Evolutionary conservation across 2,113 vertebrate genomes (phyloP).

Genomic region (Bostrychus sinensis): DNA sequence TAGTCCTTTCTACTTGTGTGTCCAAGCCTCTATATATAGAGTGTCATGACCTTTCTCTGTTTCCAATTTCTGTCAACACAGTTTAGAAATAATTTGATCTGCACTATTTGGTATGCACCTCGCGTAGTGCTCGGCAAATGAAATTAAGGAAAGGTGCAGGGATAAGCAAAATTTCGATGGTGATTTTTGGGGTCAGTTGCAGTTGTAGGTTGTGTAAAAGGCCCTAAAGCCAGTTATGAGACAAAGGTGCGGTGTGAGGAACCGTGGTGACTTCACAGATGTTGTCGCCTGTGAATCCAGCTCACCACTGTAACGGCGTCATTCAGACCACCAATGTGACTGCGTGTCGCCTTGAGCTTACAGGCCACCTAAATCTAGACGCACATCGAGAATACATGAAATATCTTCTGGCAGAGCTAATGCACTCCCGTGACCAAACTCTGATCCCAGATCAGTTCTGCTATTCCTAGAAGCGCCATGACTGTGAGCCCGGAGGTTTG

Average conservation of each 20-base stretch:
- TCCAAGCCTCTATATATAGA: constrained; percentile 11
- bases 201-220: background rate
- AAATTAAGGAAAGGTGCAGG: constrained; percentile 30
- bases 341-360: constrained; percentile 8
- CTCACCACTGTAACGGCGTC: constrained; percentile 25
- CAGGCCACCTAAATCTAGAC: constrained; percentile 14
- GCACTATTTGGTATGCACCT: constrained; percentile 10
- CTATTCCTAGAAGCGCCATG: constrained; percentile 40
- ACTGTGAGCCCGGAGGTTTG: constrained; percentile 26
- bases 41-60: constrained; percentile 1
- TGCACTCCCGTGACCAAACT: constrained; percentile 30
- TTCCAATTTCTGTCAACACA: constrained; percentile 32
- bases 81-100: constrained; percentile 41
- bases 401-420: constrained; percentile 30
- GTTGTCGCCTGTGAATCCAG: constrained; percentile 33
- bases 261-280: constrained; percentile 34
- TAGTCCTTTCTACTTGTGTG: constrained; percentile 16
- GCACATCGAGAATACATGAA: constrained; percentile 43
- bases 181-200: background rate
- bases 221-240: constrained; percentile 21
- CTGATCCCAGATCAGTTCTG: constrained; percentile 36
- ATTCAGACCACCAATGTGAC: constrained; percentile 45
- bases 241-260: constrained; percentile 9
- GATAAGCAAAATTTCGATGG: constrained; percentile 23
- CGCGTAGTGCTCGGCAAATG: constrained; percentile 16